Conservation (phyloP, 1,140 invertebrate genomes). For the Cepaea nemoralis region DNA sequence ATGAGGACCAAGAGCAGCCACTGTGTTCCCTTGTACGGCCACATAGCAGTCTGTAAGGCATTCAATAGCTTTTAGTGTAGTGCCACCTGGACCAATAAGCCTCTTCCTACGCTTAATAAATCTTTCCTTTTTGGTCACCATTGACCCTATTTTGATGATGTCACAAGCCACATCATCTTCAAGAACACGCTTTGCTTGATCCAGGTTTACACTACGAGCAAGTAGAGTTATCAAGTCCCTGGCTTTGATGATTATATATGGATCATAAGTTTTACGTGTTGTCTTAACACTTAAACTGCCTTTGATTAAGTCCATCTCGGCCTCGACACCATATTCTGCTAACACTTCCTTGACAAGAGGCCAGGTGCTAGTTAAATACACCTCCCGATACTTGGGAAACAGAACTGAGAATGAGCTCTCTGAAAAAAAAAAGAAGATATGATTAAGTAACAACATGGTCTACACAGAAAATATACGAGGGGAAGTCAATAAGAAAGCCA, state of each 20-base stretch:
- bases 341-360: constrained; percentile 91
- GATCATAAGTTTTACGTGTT: constrained; percentile 98
- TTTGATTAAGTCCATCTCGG: constrained; percentile 94
- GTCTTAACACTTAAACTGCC: constrained; percentile 96
- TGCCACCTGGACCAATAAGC: constrained; percentile 95
- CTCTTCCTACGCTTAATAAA: constrained; percentile 96
- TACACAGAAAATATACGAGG: no score
- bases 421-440: constrained; percentile 30
- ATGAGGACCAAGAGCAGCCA: constrained; percentile 93
- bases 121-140: constrained; percentile 92
- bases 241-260: constrained; percentile 96
- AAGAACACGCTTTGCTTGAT: constrained; percentile 81
- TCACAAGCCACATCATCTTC: constrained; percentile 94
- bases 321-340: constrained; percentile 79
- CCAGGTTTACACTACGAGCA: constrained; percentile 95
- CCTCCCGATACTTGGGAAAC: constrained; percentile 94
- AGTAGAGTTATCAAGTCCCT: constrained; percentile 95
- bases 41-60: constrained; percentile 98
- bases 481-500: no score
- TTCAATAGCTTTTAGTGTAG: constrained; percentile 97
- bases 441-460: neutral
- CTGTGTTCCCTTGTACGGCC: constrained; percentile 97
- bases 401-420: constrained; percentile 86
- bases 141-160: constrained; percentile 95
- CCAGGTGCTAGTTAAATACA: constrained; percentile 96